Base-by-base conservation (phyloP, 1,140 invertebrate genomes). In the Apis florea region DNA sequence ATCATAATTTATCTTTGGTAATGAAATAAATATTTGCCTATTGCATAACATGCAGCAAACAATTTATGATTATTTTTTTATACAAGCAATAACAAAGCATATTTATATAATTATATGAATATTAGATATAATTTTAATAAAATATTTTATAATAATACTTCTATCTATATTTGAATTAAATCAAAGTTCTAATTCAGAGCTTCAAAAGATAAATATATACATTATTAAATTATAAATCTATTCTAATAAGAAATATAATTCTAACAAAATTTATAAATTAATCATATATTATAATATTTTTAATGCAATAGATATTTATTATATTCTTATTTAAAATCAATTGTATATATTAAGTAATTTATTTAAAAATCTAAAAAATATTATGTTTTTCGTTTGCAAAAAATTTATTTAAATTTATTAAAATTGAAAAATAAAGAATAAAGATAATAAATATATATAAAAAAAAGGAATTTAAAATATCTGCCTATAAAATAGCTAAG, bases 11-110 rank as follows among this genome's bases (percentile, higher is more conserved):
- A 26, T 56, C 79, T 74, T 58, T 81, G 73, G 17, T 70, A 61
- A 68, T 69, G 66, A 77, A 63, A 54, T 63, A 21, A 82, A 47
- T 26, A 58, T 58, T 53, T 77, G 54, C 47, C 56, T 82, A 82
- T 82, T 54, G 73, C 54, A 61, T 47, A 69, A 53, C 73, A 63
- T 77, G 66, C 74, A 82, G 80, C 66, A 69, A 77, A 56, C 73
- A 76, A 77, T 47, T 63, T 17, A 31, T 47, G 8, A 13, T 56
- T 67, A 31, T 73, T 64, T 58, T 17, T 58, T 73, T 58, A 53
- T 58, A 56, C 21, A 84, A 47, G 72, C 53, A 61, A 15, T 12
- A 84, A 76, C 40, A 53, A 58, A 19, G 53, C 56, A 31, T 8
- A 69, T 61, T 54, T 64, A 8, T 61, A 40, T 79, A 67, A 47